Conservation (phyloP, 2,113 vertebrate genomes). For the Glaucidium brasilianum region DNA sequence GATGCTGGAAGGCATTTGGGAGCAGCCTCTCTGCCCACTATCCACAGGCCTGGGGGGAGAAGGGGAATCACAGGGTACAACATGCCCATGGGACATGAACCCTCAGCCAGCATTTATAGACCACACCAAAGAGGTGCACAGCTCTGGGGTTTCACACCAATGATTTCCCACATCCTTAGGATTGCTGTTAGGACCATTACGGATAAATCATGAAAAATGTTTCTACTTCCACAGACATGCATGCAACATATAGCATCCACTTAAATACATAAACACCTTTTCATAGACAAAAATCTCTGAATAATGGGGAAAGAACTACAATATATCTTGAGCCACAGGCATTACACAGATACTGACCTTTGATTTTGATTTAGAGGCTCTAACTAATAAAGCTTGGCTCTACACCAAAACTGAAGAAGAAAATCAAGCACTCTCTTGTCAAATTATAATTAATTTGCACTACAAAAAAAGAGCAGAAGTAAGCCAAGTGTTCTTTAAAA, state of each 20-base stretch:
- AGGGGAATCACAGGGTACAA: background rate
- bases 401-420: constrained; percentile 34
- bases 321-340: background rate
- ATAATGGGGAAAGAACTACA: background rate
- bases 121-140: background rate
- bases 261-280: background rate
- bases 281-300: background rate
- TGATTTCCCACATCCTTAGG: background rate
- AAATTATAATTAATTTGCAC: constrained; percentile 64
- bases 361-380: constrained; percentile 52
- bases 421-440: constrained; percentile 52
- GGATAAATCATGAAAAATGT: background rate
- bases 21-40: background rate
- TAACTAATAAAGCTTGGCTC: constrained; percentile 41
- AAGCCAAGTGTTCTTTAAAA: constrained; percentile 46
- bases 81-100: accelerated
- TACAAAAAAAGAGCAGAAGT: constrained; percentile 40
- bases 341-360: constrained; percentile 40
- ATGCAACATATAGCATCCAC: background rate
- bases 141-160: background rate
- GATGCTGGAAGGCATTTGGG: background rate
- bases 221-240: background rate
- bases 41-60: background rate
- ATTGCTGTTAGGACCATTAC: background rate
- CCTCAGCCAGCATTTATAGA: accelerated